Conservation (phyloP, 2,113 vertebrate genomes). For the Marcusenius ussheri region DNA sequence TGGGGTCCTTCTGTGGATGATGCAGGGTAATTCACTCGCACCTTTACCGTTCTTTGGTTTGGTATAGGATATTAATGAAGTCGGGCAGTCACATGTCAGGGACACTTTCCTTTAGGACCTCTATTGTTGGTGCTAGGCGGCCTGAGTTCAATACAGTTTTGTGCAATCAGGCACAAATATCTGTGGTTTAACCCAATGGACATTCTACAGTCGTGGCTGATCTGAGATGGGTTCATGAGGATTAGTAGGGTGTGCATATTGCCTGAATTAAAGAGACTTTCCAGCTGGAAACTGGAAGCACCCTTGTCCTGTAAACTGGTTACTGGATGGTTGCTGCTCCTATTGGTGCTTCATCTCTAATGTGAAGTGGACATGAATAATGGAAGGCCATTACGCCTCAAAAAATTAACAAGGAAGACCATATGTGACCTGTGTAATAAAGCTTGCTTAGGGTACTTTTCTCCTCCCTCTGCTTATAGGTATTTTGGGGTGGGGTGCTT, state of each 20-base stretch:
- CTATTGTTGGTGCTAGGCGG: not conserved
- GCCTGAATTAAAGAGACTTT: not conserved
- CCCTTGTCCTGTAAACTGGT: not conserved
- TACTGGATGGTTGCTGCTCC: not conserved
- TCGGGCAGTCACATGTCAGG: not conserved
- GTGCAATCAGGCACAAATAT: not conserved
- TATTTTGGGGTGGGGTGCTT: no score
- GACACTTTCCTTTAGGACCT: not conserved
- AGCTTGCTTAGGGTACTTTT: not conserved
- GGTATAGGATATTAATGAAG: not conserved
- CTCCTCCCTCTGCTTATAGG: not conserved
- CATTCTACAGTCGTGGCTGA: not conserved
- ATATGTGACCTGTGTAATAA: not conserved
- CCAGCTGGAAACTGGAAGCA: not conserved
- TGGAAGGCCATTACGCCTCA: not conserved
- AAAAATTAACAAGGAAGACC: not conserved
- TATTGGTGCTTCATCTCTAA: not conserved
- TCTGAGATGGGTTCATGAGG: not conserved
- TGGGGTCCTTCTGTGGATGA: not conserved
- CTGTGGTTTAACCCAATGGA: not conserved
- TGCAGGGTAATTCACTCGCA: not conserved
- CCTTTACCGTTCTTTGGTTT: not conserved
- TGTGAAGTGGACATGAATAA: not conserved
- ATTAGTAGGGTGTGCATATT: not conserved
- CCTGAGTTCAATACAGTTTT: not conserved